A percentile compares a stretch with the other conserved stretches of the same genome.
These are phyloP conservation scores for Azorinus chamasolen DNA, from an alignment of 2,888 invertebrate genomes.

Conservation along the genomic window DNA sequence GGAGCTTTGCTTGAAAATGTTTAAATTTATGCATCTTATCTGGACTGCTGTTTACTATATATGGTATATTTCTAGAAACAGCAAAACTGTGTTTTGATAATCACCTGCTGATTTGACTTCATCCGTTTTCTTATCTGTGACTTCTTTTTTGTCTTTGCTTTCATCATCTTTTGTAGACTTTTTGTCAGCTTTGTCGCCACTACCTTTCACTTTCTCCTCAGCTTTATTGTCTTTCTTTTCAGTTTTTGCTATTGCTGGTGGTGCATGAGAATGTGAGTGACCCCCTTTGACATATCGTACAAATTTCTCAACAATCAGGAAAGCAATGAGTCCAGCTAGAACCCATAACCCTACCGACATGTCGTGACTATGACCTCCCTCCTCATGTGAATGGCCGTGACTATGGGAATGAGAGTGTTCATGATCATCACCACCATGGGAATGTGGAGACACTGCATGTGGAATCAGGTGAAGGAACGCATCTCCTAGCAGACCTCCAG, in stretches of 20 bases:
- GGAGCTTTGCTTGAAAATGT: too few relatives aligned
- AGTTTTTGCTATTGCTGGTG: constrained; percentile 54
- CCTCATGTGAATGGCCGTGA: constrained; percentile 78
- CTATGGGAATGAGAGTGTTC: constrained; percentile 87
- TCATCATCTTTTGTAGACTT: constrained; percentile 3
- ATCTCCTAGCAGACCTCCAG: constrained; percentile 96
- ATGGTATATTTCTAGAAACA: too few relatives aligned
- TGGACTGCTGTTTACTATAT: too few relatives aligned
- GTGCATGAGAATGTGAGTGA: constrained; percentile 87
- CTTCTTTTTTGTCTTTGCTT: constrained; percentile 25
- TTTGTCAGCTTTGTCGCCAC: constrained; percentile 46
- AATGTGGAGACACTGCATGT: constrained; percentile 91
- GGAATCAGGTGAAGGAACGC: constrained; percentile 99
- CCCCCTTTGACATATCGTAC: constrained; percentile 92
- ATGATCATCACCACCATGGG: constrained; percentile 82
- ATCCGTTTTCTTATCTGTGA: constrained; percentile 59
- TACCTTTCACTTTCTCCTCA: constrained; percentile 23
- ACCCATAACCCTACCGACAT: constrained; percentile 98
- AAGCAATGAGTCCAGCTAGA: constrained; percentile 96
- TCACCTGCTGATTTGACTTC: constrained; percentile 51
- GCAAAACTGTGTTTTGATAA: too few relatives aligned
- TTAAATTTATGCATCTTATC: too few relatives aligned
- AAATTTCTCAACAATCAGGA: constrained; percentile 96
- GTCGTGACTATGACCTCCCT: constrained; percentile 89
- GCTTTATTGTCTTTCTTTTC: constrained; percentile 53